Base-by-base conservation (phyloP, 2,797 vertebrate genomes). In the Chiloscyllium punctatum region DNA sequence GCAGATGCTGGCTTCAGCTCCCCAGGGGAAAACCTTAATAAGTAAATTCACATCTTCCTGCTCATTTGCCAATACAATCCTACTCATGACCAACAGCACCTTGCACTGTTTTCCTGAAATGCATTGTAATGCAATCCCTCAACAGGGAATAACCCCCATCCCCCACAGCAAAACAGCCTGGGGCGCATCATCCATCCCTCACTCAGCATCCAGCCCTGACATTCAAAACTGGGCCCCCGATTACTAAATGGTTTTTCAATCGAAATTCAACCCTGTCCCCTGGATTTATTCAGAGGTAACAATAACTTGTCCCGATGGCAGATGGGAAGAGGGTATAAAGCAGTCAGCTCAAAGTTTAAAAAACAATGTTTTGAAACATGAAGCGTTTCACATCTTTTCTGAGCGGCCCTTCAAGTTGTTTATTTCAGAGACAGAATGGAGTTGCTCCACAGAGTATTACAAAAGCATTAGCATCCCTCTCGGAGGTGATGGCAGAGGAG, bases 231-330 rank as follows among this genome's bases (percentile, higher is more conserved):
- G 7, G n/a, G 62, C 37, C 62, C 8, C 42, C 62, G 90, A 92
- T 42, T 42, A 92, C n/a, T 23, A n/a, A 62, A 92, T 42, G n/a
- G 9, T 42, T 92, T 69, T 92, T 69, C n/a, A 69, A 66, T 37
- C 15, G 66, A 92, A 37, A 69, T 21, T 69, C n/a, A 42, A 92
- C 90, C 62, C 37, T 92, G 62, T 25, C 33, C 57, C 15, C 16
- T 92, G 90, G 90, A 92, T 92, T 92, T 92, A 92, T n/a, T 66
- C n/a, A 91, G 57, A 91, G 27, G 57, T 66, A 66, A 62, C 57
- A 88, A 92, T n/a, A 92, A 37, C 62, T 25, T 66, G 57, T n/a
- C 18, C 88, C 88, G 18, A 91, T n/a, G 33, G 16, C 88, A 66
- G 88, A 66, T 62, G 57, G 16, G 53, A 91, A 66, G 30, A 23